A percentile compares a stretch with the other conserved stretches of the same genome.
These are phyloP conservation scores for Hiodon tergisus DNA, from an alignment of 2,113 vertebrate species.

Conservation along the genomic window DNA sequence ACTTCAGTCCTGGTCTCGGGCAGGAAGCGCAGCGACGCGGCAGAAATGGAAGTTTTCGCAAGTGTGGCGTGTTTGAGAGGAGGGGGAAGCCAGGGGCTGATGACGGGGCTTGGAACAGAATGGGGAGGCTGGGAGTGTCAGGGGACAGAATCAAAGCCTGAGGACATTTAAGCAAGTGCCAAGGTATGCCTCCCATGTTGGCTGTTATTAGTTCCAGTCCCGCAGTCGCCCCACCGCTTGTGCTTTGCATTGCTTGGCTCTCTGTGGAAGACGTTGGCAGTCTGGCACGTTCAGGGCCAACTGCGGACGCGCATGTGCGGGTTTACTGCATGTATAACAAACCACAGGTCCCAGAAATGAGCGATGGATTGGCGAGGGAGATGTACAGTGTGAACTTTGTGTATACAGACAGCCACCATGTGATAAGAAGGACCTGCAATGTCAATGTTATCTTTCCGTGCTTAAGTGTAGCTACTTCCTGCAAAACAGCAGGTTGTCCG, in stretches of 20 bases:
- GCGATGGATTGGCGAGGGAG: constrained; percentile 25
- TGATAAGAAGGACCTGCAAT: constrained; percentile 29
- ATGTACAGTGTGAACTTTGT: constrained; percentile 29
- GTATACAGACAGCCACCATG: constrained; percentile 31
- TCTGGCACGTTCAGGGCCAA: constrained; percentile 50
- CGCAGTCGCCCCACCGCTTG: constrained; percentile 45
- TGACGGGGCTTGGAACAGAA: constrained; percentile 31
- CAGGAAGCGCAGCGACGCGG: neutral
- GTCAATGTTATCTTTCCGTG: constrained; percentile 34
- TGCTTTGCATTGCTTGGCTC: constrained; percentile 61
- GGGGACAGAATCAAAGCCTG: constrained; percentile 53
- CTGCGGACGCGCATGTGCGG: constrained; percentile 51
- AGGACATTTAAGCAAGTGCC: constrained; percentile 52
- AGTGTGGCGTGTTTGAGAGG: neutral
- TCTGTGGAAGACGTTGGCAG: constrained; percentile 45
- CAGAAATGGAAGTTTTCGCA: neutral
- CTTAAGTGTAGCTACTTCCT: constrained; percentile 13
- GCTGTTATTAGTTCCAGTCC: constrained; percentile 50
- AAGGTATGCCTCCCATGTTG: constrained; percentile 63
- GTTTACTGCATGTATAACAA: constrained; percentile 36
- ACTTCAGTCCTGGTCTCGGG: neutral
- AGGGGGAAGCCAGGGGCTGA: neutral
- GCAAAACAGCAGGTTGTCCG: constrained; percentile 28
- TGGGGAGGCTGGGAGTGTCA: constrained; percentile 38
- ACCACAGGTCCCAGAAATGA: constrained; percentile 32